Conservation (phyloP, 2,888 invertebrate genomes). For the Volucella zonaria region DNA sequence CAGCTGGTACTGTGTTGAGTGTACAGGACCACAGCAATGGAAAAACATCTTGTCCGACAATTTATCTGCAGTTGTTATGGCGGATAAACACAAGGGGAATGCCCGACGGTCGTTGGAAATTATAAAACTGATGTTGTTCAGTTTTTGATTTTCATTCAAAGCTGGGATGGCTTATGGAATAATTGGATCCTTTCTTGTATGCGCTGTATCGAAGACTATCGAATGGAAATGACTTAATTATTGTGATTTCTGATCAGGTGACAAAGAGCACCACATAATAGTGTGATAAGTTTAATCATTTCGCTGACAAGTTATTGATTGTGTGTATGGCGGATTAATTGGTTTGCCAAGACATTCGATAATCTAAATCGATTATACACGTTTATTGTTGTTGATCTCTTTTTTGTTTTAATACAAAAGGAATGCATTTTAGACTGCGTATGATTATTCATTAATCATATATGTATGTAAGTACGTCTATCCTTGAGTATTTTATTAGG, state of each 20-base stretch:
- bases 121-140: conserved; percentile 38
- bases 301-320: no score
- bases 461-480: no score
- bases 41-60: conserved; percentile 53
- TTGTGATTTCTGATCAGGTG: background rate
- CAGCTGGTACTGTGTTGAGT: background rate
- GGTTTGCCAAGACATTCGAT: no score
- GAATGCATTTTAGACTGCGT: no score
- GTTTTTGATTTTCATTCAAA: conserved; percentile 23
- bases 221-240: conserved; percentile 23
- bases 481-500: no score
- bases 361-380: no score
- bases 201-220: conserved; percentile 7
- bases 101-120: background rate
- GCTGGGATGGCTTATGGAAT: conserved; percentile 39
- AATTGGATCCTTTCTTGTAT: conserved; percentile 42
- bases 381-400: no score
- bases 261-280: no score
- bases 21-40: background rate
- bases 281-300: no score
- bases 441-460: no score
- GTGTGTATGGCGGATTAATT: no score
- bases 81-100: conserved; percentile 29
- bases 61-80: conserved; percentile 45
- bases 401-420: no score